These are phyloP conservation scores for Heliocidaris erythrogramma DNA, from an alignment of 35 echinoderm and acorn worm genomes.

Conservation along the genomic window DNA sequence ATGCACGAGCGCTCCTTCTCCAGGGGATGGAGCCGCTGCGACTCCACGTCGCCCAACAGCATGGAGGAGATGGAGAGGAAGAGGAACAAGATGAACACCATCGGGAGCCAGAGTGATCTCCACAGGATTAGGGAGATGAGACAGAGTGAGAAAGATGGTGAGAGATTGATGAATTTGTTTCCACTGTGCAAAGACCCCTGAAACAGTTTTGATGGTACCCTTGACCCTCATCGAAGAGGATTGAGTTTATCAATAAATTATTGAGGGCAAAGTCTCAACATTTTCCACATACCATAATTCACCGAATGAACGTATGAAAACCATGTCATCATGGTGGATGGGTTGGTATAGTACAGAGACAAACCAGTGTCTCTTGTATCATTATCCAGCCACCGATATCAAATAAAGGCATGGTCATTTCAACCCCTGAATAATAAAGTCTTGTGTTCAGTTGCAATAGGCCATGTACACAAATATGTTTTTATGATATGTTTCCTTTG, in stretches of 20 bases:
- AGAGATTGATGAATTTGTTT: neutral
- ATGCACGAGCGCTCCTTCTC: slow-evolving; percentile 87
- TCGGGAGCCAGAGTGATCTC: slow-evolving; percentile 68
- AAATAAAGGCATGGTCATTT: slow-evolving; percentile 19
- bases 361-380: neutral
- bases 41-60: slow-evolving; percentile 76
- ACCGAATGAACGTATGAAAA: no score
- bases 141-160: slow-evolving; percentile 48
- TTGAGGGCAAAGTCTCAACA: no score
- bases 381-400: neutral
- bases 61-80: slow-evolving; percentile 57
- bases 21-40: slow-evolving; percentile 74
- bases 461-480: slow-evolving; percentile 26
- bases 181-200: neutral
- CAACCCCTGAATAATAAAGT: slow-evolving; percentile 36
- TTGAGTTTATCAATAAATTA: no score
- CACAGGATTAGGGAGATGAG: slow-evolving; percentile 36
- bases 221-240: no score
- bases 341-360: neutral
- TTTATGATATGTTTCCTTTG: no score
- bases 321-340: neutral
- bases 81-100: slow-evolving; percentile 52
- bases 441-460: slow-evolving; percentile 23
- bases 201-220: no score
- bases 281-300: no score